These are phyloP conservation scores for Heterochromis multidens DNA, from an alignment of 2,113 vertebrate genomes.

Conservation along the genomic window DNA sequence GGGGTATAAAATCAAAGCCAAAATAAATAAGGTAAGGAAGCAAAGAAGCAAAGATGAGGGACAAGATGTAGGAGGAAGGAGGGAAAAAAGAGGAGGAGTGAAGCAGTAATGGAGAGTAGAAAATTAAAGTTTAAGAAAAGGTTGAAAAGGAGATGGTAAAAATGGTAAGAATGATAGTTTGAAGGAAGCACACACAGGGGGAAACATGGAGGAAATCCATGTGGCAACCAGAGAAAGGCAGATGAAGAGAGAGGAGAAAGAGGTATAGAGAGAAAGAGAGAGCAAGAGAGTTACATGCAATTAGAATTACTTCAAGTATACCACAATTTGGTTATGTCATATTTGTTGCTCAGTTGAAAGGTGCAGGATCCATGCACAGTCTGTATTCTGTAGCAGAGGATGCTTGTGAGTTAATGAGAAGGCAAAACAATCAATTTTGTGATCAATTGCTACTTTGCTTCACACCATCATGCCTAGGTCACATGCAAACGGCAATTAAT, in stretches of 20 bases:
- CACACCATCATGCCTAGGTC: conserved; percentile 54
- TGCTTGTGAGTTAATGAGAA: conserved; percentile 51
- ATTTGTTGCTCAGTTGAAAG: conserved; percentile 52
- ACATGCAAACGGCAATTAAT: conserved; percentile 48
- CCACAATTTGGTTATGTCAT: conserved; percentile 70
- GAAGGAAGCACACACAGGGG: conserved; percentile 12
- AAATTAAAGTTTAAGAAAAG: neutral
- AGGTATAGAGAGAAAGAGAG: conserved; percentile 58
- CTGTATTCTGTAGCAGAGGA: conserved; percentile 52
- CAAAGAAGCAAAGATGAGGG: conserved; percentile 38
- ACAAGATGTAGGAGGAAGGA: neutral
- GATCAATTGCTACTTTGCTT: conserved; percentile 50
- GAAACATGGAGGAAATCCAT: conserved; percentile 34
- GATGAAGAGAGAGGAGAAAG: conserved; percentile 40
- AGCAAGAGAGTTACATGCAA: conserved; percentile 90
- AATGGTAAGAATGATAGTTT: conserved; percentile 1
- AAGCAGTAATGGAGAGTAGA: neutral
- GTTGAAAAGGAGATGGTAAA: neutral
- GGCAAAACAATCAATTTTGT: conserved; percentile 35
- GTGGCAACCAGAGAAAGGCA: conserved; percentile 46
- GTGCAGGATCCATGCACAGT: conserved; percentile 65
- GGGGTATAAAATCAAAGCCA: conserved; percentile 56
- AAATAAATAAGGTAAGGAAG: conserved; percentile 68
- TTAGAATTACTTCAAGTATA: conserved; percentile 82
- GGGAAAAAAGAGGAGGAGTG: neutral